phyloP scores from a whole-genome alignment of 2,888 invertebrate genomes.

The Heliconius cydno region DNA sequence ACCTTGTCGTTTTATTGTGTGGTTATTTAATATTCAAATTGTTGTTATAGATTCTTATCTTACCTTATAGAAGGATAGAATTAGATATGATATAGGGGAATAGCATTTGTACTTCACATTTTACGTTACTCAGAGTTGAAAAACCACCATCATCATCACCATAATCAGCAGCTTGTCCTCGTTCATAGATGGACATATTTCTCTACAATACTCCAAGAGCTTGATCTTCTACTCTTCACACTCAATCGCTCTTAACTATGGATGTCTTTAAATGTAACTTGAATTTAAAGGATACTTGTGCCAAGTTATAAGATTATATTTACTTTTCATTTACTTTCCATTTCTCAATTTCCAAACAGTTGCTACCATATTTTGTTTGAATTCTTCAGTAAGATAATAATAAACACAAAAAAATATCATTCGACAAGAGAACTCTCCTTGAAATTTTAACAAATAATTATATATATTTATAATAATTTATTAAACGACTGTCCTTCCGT shows the following conservation, averaged over 20 bases:
- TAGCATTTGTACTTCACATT: too few relatives aligned
- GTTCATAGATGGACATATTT: background rate
- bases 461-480: too few relatives aligned
- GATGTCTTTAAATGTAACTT: background rate
- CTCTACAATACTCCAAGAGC: background rate
- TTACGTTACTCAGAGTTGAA: too few relatives aligned
- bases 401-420: background rate
- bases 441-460: background rate
- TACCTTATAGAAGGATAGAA: too few relatives aligned
- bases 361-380: background rate
- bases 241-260: background rate
- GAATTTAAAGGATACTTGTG: background rate
- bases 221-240: background rate
- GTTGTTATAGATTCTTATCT: background rate
- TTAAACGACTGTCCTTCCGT: background rate
- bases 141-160: background rate
- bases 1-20: background rate
- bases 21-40: background rate
- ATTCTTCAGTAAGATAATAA: background rate
- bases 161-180: background rate
- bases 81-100: too few relatives aligned
- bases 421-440: background rate
- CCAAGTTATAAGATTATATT: background rate
- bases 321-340: too few relatives aligned
- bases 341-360: background rate